These are phyloP conservation scores for Mobula hypostoma DNA, from an alignment of 2,113 vertebrate genomes.

Conservation along the genomic window DNA sequence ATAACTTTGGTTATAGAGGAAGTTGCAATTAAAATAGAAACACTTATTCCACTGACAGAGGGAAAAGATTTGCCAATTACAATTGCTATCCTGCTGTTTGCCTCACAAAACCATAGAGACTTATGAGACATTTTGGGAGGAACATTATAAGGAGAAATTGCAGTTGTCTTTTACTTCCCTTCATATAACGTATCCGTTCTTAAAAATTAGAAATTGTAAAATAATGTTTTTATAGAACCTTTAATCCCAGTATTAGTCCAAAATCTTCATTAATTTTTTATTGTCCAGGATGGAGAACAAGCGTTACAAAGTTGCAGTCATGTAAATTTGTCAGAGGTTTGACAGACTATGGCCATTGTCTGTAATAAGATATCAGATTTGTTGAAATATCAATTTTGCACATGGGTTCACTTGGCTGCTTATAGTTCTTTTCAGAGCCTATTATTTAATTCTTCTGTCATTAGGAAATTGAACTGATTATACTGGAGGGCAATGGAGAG, in stretches of 20 bases:
- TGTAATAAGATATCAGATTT: constrained; percentile 65
- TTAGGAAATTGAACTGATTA: constrained; percentile 76
- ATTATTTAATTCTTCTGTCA: constrained; percentile 72
- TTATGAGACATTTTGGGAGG: too few species aligned
- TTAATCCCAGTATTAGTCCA: neutral
- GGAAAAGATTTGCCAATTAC: neutral
- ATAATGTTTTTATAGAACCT: neutral
- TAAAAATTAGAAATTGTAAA: neutral
- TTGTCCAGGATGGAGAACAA: constrained; percentile 41
- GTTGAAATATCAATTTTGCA: constrained; percentile 82
- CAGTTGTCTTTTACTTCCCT: neutral
- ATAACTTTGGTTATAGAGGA: too few species aligned
- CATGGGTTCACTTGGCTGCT: constrained; percentile 76
- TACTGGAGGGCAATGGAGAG: constrained; percentile 55
- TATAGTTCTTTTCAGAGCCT: constrained; percentile 53
- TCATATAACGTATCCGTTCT: neutral
- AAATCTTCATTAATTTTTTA: constrained; percentile 41
- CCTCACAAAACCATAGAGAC: neutral
- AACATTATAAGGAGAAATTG: neutral
- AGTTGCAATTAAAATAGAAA: too few species aligned
- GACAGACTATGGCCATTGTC: constrained; percentile 46
- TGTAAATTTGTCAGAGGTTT: constrained; percentile 46
- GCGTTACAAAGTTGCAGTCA: constrained; percentile 38
- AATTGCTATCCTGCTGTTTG: neutral
- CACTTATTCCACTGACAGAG: too few species aligned